Evolutionary conservation across 2,113 vertebrate species (phyloP).

Genomic region (Tachycineta bicolor): DNA sequence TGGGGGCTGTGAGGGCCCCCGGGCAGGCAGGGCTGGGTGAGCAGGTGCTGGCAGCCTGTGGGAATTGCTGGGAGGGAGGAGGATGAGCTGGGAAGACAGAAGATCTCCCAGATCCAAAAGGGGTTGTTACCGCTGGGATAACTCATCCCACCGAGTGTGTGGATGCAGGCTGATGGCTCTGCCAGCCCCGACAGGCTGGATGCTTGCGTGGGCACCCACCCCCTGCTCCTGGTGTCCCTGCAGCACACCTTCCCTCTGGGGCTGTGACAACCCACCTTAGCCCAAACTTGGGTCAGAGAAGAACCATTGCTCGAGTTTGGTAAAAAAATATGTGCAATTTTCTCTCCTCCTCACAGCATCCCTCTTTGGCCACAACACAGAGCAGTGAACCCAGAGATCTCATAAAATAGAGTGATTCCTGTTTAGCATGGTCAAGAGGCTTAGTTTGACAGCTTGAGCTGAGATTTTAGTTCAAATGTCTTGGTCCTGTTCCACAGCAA

Average conservation of each 20-base stretch:
- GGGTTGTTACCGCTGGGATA: background rate
- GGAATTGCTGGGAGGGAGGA: background rate
- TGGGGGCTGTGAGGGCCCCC: accelerated
- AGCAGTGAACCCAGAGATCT: background rate
- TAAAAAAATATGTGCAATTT: background rate
- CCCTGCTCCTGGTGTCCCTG: background rate
- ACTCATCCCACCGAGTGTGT: accelerated
- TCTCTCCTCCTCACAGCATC: background rate
- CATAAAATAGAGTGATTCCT: background rate
- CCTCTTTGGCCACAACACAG: background rate
- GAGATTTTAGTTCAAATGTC: background rate
- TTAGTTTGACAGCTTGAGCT: background rate
- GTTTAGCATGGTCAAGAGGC: background rate
- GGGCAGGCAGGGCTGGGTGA: background rate
- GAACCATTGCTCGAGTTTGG: background rate
- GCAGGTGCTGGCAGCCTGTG: background rate
- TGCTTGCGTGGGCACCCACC: background rate
- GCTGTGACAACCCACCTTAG: background rate
- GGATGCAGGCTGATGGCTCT: background rate
- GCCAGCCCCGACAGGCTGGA: accelerated
- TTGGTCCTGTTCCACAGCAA: background rate
- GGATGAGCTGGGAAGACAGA: background rate
- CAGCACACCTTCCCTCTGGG: background rate
- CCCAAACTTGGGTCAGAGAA: background rate
- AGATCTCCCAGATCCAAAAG: background rate